Percentiles rank a stretch among this genome's conserved stretches.
phyloP scores from a whole-genome alignment of 2,888 invertebrate species.

The Siphlonurus alternatus region DNA sequence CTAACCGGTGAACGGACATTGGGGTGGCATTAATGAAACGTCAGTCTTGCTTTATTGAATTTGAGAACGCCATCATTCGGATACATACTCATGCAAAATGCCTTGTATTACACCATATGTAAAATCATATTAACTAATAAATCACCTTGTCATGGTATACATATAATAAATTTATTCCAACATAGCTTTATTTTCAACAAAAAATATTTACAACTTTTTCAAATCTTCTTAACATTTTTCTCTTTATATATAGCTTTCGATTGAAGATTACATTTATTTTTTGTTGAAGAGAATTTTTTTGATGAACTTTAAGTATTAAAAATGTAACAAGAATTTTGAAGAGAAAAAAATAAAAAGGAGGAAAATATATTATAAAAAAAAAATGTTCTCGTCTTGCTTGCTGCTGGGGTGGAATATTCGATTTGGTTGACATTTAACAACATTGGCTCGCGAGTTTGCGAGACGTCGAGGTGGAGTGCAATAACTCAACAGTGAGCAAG shows the following conservation, averaged over 20 bases:
- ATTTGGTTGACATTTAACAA: slow-evolving; percentile 4
- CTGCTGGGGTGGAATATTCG: neutral
- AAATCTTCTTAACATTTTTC: neutral
- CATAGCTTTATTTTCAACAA: too few relatives aligned
- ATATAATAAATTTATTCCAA: too few relatives aligned
- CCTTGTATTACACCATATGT: too few relatives aligned
- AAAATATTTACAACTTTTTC: neutral
- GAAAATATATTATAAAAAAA: neutral
- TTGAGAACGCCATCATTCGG: too few relatives aligned
- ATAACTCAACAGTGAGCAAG: neutral
- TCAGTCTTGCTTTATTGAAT: too few relatives aligned
- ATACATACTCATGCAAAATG: too few relatives aligned
- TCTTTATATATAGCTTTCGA: neutral
- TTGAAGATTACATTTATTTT: neutral
- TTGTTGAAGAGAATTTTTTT: neutral
- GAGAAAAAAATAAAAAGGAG: neutral
- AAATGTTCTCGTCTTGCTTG: neutral
- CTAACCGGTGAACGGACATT: too few relatives aligned
- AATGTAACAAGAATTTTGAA: neutral
- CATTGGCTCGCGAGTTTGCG: neutral
- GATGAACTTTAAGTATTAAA: neutral
- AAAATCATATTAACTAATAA: too few relatives aligned
- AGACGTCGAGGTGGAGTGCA: neutral
- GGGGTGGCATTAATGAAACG: too few relatives aligned
- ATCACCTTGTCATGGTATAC: too few relatives aligned